Percentiles rank a stretch among this genome's conserved stretches.
phyloP scores from a whole-genome alignment of 2,888 invertebrate genomes.

The Vanessa cardui region DNA sequence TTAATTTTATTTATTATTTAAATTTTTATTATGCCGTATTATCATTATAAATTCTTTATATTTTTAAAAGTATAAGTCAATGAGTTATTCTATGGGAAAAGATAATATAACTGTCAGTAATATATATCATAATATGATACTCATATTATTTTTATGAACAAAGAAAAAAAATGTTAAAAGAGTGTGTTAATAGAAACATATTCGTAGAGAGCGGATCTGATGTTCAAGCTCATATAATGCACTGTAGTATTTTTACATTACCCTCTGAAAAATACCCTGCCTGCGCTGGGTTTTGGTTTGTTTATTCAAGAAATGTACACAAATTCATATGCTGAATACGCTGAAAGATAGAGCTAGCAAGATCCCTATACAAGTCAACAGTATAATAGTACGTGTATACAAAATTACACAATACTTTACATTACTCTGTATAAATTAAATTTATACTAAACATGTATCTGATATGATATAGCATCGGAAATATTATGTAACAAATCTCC shows the following conservation, averaged over 20 bases:
- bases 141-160: background rate
- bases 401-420: conserved; percentile 7
- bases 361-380: conserved; percentile 21
- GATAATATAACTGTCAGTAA: background rate
- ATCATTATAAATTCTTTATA: background rate
- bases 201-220: conserved; percentile 7
- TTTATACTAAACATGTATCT: background rate
- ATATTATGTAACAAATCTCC: too few relatives aligned
- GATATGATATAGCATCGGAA: too few relatives aligned
- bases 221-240: conserved; percentile 15
- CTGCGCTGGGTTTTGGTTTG: conserved; percentile 29
- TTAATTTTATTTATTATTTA: background rate
- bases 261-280: conserved; percentile 15
- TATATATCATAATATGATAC: background rate
- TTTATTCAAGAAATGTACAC: conserved; percentile 26
- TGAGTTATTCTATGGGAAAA: background rate
- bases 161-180: conserved; percentile 7
- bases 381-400: conserved; percentile 47
- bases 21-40: background rate
- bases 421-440: conserved; percentile 3
- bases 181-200: conserved; percentile 10
- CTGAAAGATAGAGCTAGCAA: conserved; percentile 20
- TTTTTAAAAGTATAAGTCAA: background rate
- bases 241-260: conserved; percentile 25
- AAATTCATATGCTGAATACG: conserved; percentile 25